Percentiles rank a stretch among this genome's conserved stretches.
Evolutionary conservation across 2,888 invertebrate species (phyloP).

Genomic region (Marasmarcha lunaedactyla): DNA sequence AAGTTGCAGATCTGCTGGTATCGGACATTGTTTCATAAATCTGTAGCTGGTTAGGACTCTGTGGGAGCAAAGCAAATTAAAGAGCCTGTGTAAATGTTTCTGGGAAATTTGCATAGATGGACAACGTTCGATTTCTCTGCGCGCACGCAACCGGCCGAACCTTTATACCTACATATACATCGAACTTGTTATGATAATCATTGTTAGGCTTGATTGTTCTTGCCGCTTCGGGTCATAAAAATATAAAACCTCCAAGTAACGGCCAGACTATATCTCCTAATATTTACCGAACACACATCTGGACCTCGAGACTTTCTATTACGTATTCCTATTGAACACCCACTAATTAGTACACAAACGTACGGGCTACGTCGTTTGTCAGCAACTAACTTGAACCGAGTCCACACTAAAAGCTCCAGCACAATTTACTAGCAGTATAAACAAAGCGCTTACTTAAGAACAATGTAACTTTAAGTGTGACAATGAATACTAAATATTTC

Average conservation of each 20-base stretch:
- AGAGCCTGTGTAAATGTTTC: conserved; percentile 58
- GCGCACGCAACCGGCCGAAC: conserved; percentile 20
- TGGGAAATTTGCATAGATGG: conserved; percentile 68
- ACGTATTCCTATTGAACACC: conserved; percentile 64
- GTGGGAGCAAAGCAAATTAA: conserved; percentile 43
- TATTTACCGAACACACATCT: conserved; percentile 64
- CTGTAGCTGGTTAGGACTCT: conserved; percentile 22
- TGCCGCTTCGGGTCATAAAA: conserved; percentile 46
- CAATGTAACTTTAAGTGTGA: conserved; percentile 15
- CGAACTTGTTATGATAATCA: conserved; percentile 31
- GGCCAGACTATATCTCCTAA: conserved; percentile 25
- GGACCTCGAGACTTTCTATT: conserved; percentile 61
- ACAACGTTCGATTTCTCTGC: conserved; percentile 46
- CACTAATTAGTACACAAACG: conserved; percentile 68
- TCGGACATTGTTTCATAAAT: not conserved
- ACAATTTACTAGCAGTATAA: no score
- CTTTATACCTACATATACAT: conserved; percentile 13
- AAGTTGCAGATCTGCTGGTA: not conserved
- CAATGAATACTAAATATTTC: conserved; percentile 61
- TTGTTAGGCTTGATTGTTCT: conserved; percentile 34
- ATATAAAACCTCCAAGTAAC: conserved; percentile 49
- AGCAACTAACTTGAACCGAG: not conserved
- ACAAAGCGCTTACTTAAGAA: no score
- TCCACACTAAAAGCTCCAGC: not conserved
- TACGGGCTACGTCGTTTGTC: not conserved